phyloP scores from a whole-genome alignment of 2,113 vertebrate species.

The Pogona vitticeps region DNA sequence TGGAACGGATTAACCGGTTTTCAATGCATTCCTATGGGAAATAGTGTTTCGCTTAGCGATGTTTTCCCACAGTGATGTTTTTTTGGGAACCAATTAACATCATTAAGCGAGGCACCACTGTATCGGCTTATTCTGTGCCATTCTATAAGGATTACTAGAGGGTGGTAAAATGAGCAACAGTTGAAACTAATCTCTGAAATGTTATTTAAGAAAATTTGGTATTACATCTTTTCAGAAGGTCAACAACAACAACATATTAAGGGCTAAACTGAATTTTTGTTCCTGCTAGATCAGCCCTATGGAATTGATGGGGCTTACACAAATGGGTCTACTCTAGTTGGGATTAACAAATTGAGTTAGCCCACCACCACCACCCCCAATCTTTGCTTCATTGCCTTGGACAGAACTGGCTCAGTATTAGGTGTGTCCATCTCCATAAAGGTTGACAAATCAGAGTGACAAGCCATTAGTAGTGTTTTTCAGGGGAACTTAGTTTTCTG shows the following conservation, averaged over 20 bases:
- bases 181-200: constrained; percentile 4
- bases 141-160: not conserved
- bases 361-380: too few species aligned
- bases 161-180: not conserved
- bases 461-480: not conserved
- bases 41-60: too few species aligned
- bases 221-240: too few species aligned
- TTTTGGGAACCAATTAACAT: too few species aligned
- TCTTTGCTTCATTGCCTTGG: not conserved
- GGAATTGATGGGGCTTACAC: too few species aligned
- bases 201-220: not conserved
- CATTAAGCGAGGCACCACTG: not conserved
- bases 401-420: not conserved
- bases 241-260: too few species aligned
- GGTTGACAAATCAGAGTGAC: not conserved
- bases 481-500: not conserved
- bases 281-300: too few species aligned
- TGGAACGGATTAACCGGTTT: too few species aligned
- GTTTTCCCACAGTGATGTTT: not conserved
- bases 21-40: too few species aligned
- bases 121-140: not conserved
- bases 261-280: too few species aligned
- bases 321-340: too few species aligned
- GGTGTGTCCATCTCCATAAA: not conserved
- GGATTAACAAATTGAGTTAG: too few species aligned